A percentile compares a stretch with the other conserved stretches of the same genome.
These are phyloP conservation scores for Xiphias gladius DNA, from an alignment of 2,113 vertebrate species.

Conservation along the genomic window DNA sequence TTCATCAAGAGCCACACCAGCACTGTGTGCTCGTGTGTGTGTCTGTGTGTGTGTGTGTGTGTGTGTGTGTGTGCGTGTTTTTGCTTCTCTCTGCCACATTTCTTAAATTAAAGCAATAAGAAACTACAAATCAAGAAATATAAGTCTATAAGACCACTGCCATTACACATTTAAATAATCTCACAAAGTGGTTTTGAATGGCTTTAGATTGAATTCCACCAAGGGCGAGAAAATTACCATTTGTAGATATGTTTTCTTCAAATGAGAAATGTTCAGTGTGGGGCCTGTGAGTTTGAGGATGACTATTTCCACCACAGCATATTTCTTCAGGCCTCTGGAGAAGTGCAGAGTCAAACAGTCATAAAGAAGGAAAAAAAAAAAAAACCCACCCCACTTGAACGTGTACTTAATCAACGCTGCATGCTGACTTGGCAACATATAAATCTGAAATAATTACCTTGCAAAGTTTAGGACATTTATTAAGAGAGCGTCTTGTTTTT, in stretches of 20 bases:
- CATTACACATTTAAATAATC: conserved; percentile 1
- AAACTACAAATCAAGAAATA: background rate
- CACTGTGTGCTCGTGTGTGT: too few species aligned
- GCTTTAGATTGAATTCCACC: background rate
- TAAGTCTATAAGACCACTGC: conserved; percentile 18
- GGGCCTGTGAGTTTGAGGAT: conserved; percentile 12
- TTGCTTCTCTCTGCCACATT: background rate
- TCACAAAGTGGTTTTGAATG: background rate
- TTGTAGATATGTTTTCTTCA: conserved; percentile 1
- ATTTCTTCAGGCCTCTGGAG: background rate
- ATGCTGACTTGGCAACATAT: conserved; percentile 32
- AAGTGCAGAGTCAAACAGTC: conserved; percentile 2
- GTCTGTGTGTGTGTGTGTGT: too few species aligned
- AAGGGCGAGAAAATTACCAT: background rate
- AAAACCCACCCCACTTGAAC: background rate
- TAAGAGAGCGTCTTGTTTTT: background rate
- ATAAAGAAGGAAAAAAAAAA: background rate
- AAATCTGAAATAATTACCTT: conserved; percentile 11
- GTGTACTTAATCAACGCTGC: conserved; percentile 14
- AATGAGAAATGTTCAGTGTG: background rate
- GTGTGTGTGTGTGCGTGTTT: background rate
- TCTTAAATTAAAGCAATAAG: background rate
- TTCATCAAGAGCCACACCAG: too few species aligned
- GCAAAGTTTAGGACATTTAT: background rate
- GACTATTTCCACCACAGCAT: background rate